Percentiles rank a stretch among this genome's conserved stretches.
Conservation (phyloP, 2,797 vertebrate species). For the Coregonus ussuriensis region DNA sequence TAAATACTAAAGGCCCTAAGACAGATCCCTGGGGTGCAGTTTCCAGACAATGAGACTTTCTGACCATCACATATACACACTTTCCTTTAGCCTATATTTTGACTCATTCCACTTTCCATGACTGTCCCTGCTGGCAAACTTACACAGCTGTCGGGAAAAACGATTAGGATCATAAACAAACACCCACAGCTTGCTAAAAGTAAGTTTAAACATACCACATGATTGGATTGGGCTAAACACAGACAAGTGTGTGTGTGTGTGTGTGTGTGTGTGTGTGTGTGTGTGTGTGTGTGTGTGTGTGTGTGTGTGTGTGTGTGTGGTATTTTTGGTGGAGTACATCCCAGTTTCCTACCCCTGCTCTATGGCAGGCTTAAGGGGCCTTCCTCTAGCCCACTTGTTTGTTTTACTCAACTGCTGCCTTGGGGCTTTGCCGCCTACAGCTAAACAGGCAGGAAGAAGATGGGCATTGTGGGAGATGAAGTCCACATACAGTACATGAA, state of each 20-base stretch:
- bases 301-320: background rate
- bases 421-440: constrained; percentile 43
- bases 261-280: too few relatives aligned
- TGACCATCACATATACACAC: background rate
- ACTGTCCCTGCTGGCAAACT: background rate
- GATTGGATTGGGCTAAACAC: background rate
- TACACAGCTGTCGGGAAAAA: background rate
- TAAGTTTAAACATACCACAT: constrained; percentile 4
- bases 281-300: too few relatives aligned
- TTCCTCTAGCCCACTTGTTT: constrained; percentile 27
- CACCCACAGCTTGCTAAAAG: constrained; percentile 5
- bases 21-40: background rate
- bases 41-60: background rate
- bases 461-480: constrained; percentile 3
- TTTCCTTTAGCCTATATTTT: background rate
- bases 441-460: constrained; percentile 2
- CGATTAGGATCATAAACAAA: constrained; percentile 20
- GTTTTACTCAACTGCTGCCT: constrained; percentile 41
- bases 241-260: background rate
- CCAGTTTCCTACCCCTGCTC: background rate
- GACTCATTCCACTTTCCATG: background rate
- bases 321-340: too few relatives aligned
- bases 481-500: constrained; percentile 9
- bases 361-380: too few relatives aligned
- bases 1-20: background rate